These are phyloP conservation scores for Philereme vetulata DNA, from an alignment of 2,888 invertebrate genomes.

Conservation along the genomic window DNA sequence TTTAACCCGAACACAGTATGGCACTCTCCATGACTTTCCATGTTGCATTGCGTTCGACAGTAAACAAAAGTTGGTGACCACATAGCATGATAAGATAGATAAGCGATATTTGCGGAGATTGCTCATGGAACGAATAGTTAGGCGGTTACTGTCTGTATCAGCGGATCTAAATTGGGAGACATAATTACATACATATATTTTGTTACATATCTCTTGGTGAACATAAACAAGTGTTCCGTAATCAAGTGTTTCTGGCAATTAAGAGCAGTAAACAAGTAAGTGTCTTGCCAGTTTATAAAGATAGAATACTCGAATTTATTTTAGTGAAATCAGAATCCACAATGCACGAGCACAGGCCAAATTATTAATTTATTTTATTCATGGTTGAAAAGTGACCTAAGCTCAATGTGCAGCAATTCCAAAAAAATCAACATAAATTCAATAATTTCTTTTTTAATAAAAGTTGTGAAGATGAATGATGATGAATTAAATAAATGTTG, in stretches of 20 bases:
- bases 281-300: no score
- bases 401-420: no score
- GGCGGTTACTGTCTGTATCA: slow-evolving; percentile 39
- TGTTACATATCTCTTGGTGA: slow-evolving; percentile 11
- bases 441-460: no score
- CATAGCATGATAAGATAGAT: slow-evolving; percentile 50
- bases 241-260: slow-evolving; percentile 15
- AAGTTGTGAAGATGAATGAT: no score
- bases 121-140: slow-evolving; percentile 47
- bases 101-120: slow-evolving; percentile 47
- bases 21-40: background rate
- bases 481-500: no score
- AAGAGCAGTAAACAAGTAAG: slow-evolving; percentile 1
- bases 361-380: background rate
- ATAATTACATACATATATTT: slow-evolving; percentile 5
- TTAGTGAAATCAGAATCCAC: background rate
- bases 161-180: slow-evolving; percentile 21
- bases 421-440: no score
- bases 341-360: background rate
- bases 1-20: background rate
- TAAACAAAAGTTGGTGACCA: slow-evolving; percentile 29
- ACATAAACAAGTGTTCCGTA: slow-evolving; percentile 4
- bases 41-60: slow-evolving; percentile 2
- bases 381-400: no score
- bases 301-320: no score